Evolutionary conservation across 2,888 invertebrate species (phyloP), one percentile per base, ranked within the genome.

Genomic region (Melieria omissa): DNA sequence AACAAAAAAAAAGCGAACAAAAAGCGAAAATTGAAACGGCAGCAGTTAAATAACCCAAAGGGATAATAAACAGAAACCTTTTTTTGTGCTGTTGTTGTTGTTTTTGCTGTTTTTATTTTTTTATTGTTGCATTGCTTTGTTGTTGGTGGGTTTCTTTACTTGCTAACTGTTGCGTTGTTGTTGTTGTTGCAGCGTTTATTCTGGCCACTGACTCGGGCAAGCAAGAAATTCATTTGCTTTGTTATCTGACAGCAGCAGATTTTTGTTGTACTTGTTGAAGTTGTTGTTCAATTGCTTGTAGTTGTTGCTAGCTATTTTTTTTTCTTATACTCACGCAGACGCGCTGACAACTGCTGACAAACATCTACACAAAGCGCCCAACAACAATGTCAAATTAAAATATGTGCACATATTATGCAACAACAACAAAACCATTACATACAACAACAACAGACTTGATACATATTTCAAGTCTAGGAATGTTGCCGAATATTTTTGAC

Each of bases 221-320:
- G 44, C 10, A 52, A 14, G n/a, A 44, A 65, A 65, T 55, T 65
- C 65, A 65, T 65, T 65, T 65, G 57, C 65, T 65, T 65, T 65
- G 65, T 65, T 65, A 65, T 65, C 65, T 65, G 65, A 55, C 65
- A 57, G 57, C 65, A 65, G 55, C 65, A 65, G 65, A 65, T 55
- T 65, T 16, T 58, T 58, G 55, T 12, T 46, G 55, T 45, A 16
- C 12, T n/a, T 65, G 14, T 41, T 29, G 29, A 29, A 29, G 54
- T 65, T 52, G 65, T 54, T 54, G 54, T 63, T 42, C 41, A 42
- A 45, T 45, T 45, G 16, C n/a, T 9, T 49, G 8, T 49, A 2
- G 12, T 5, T 52, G 52, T 52, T 52, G 12, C 49, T 12, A 8
- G 12, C 12, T 8, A n/a, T 52, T 52, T 52, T 52, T 52, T 52